These are phyloP conservation scores for Platysteira castanea DNA, from an alignment of 2,113 vertebrate genomes.

Conservation along the genomic window DNA sequence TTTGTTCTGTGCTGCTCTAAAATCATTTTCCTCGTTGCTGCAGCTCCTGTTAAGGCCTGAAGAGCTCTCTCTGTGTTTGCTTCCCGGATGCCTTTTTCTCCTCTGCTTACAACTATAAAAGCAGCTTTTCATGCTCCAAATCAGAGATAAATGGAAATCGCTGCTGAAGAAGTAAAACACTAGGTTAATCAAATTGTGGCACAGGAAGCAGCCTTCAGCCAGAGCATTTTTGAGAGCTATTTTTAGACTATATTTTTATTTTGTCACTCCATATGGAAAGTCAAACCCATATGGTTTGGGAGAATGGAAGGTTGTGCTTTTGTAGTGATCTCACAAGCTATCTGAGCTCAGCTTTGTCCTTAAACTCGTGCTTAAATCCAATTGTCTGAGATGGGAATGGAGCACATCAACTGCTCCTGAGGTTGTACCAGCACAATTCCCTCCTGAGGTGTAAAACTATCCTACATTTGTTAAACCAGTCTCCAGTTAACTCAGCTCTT, in stretches of 20 bases:
- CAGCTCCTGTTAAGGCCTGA: slow-evolving; percentile 16
- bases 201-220: slow-evolving; percentile 42
- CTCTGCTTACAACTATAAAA: slow-evolving; percentile 10
- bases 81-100: neutral
- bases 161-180: slow-evolving; percentile 29
- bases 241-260: slow-evolving; percentile 54
- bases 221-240: slow-evolving; percentile 14
- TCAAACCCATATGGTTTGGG: slow-evolving; percentile 45
- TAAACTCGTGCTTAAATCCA: neutral
- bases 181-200: slow-evolving; percentile 20
- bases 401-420: neutral
- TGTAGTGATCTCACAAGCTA: neutral
- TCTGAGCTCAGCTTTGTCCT: neutral
- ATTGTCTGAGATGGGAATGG: neutral
- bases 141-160: slow-evolving; percentile 11
- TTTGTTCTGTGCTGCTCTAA: neutral
- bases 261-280: slow-evolving; percentile 57
- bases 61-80: neutral
- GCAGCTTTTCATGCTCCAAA: slow-evolving; percentile 38
- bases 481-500: neutral
- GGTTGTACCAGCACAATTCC: neutral
- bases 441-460: neutral
- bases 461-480: neutral
- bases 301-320: slow-evolving; percentile 33
- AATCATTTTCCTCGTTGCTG: neutral